Conservation (phyloP, 1,140 invertebrate genomes). For the Paracyclopina nana region DNA sequence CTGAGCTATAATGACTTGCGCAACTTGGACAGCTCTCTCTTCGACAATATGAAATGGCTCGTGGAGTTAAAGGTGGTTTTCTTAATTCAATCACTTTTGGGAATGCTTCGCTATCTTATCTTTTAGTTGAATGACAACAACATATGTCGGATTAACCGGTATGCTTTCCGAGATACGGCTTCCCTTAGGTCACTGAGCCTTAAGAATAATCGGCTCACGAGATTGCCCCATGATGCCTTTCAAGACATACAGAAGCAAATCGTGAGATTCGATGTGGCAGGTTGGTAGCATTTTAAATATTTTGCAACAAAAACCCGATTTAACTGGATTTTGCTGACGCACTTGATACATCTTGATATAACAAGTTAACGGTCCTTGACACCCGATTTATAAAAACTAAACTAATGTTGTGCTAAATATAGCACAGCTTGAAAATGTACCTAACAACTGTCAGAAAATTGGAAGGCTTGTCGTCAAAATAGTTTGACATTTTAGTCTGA, state of each 20-base stretch:
- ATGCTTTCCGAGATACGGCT: conserved; percentile 3
- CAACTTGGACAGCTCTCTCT: conserved; percentile 1
- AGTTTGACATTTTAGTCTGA: too few species aligned
- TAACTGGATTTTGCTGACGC: too few species aligned
- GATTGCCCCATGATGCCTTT: neutral
- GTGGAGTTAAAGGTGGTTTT: neutral
- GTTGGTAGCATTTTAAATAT: too few species aligned
- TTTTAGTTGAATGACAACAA: conserved; percentile 16
- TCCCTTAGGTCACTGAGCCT: conserved; percentile 4
- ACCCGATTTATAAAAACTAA: too few species aligned
- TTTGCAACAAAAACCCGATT: too few species aligned
- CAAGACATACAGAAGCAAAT: neutral
- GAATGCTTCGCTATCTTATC: neutral
- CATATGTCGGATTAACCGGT: neutral
- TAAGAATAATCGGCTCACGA: conserved; percentile 5
- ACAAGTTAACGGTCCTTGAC: too few species aligned
- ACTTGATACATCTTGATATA: too few species aligned
- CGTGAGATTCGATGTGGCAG: neutral
- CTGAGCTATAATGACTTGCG: conserved; percentile 16
- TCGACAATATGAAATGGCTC: conserved; percentile 15
- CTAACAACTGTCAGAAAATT: too few species aligned
- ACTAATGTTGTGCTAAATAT: too few species aligned
- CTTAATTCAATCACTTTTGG: neutral
- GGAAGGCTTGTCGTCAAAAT: too few species aligned
- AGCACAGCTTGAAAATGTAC: too few species aligned